Conservation (phyloP, 2,888 invertebrate species). For the Nomada fucata region DNA sequence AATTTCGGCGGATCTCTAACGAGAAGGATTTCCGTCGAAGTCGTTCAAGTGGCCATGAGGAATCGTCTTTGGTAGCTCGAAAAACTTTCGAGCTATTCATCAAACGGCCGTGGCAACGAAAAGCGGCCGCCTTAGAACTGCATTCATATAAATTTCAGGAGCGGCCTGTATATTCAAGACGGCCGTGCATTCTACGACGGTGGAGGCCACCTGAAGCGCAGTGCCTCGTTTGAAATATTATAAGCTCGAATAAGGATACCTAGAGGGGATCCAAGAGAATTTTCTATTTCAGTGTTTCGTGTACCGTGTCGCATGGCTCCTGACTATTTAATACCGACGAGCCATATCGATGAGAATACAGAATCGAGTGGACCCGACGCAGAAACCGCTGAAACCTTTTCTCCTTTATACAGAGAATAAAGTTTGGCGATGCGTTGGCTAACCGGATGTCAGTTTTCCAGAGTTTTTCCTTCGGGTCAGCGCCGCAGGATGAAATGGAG, state of each 20-base stretch:
- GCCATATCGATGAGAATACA: background rate
- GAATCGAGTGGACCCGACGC: background rate
- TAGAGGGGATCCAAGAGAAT: conserved; percentile 9
- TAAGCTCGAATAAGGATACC: conserved; percentile 23
- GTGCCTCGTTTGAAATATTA: conserved; percentile 20
- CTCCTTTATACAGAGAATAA: conserved; percentile 7
- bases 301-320: conserved; percentile 11
- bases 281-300: conserved; percentile 12
- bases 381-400: background rate
- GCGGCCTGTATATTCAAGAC: conserved; percentile 16
- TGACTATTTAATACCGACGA: background rate
- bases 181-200: conserved; percentile 16
- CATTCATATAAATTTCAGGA: conserved; percentile 40
- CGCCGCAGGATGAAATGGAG: background rate
- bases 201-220: background rate
- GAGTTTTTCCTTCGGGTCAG: conserved; percentile 4
- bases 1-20: background rate
- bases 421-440: conserved; percentile 8
- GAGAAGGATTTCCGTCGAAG: background rate
- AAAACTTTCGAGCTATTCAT: conserved; percentile 8
- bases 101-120: background rate
- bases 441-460: conserved; percentile 1
- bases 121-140: conserved; percentile 18
- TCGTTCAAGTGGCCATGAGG: conserved; percentile 1
- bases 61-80: conserved; percentile 2